These are phyloP conservation scores for Orbicella faveolata DNA, from an alignment of 64 coral and sea anemone species.

Conservation along the genomic window DNA sequence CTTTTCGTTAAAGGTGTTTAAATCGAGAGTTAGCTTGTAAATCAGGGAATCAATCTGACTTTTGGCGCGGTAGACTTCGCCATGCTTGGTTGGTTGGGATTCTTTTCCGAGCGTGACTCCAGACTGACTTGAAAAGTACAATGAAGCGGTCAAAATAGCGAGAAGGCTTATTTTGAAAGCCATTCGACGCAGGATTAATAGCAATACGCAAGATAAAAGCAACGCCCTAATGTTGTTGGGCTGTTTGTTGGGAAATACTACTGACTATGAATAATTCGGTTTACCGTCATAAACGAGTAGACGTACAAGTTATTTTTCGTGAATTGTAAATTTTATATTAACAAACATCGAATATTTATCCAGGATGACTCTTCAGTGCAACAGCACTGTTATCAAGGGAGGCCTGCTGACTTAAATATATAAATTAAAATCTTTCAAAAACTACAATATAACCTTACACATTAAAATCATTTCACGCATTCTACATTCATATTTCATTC, in stretches of 20 bases:
- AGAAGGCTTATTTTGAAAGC: neutral
- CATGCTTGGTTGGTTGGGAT: neutral
- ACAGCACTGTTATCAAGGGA: too few relatives aligned
- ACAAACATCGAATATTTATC: too few relatives aligned
- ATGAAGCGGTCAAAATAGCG: neutral
- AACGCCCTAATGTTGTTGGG: neutral
- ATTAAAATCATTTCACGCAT: too few relatives aligned
- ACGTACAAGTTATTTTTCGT: constrained; percentile 16
- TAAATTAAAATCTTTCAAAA: too few relatives aligned
- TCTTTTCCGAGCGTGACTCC: neutral
- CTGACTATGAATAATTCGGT: too few relatives aligned
- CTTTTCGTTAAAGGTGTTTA: constrained; percentile 22
- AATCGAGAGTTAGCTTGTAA: constrained; percentile 9
- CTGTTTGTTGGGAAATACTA: too few relatives aligned
- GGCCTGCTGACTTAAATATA: too few relatives aligned
- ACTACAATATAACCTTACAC: too few relatives aligned
- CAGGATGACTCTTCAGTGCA: too few relatives aligned
- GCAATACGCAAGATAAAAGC: too few relatives aligned
- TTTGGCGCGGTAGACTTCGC: constrained; percentile 20
- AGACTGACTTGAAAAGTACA: neutral
- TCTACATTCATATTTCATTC: too few relatives aligned
- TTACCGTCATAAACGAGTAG: neutral
- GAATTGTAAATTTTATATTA: neutral
- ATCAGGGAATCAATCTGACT: constrained; percentile 28
- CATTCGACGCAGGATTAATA: neutral